A percentile compares a stretch with the other conserved stretches of the same genome.
phyloP scores from a whole-genome alignment of 2,888 invertebrate species.

The Spodoptera exigua region DNA sequence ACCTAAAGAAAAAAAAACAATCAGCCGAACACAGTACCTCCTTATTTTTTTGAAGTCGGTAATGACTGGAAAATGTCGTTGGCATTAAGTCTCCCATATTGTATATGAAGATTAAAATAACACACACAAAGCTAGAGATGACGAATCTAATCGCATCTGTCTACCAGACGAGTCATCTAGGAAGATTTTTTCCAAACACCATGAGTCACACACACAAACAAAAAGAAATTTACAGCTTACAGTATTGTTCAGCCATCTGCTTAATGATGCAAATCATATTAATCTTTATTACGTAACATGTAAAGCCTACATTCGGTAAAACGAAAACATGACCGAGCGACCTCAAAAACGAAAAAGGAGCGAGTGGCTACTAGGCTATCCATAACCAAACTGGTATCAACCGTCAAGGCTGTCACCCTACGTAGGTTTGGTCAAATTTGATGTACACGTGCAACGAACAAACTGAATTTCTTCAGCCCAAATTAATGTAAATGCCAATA shows the following conservation, averaged over 20 bases:
- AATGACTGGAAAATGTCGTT: too few relatives aligned
- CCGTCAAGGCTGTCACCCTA: constrained; percentile 52
- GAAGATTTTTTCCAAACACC: constrained; percentile 20
- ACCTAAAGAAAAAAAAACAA: too few relatives aligned
- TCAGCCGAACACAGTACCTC: too few relatives aligned
- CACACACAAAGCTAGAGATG: constrained; percentile 10
- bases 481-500: constrained; percentile 13
- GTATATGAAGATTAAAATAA: too few relatives aligned
- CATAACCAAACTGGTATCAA: constrained; percentile 58
- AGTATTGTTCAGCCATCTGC: constrained; percentile 13
- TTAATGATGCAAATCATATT: constrained; percentile 14
- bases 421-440: constrained; percentile 34
- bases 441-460: constrained; percentile 17
- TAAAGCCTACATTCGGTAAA: constrained; percentile 31
- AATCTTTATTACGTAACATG: constrained; percentile 23
- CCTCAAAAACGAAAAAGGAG: constrained; percentile 62
- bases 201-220: constrained; percentile 18
- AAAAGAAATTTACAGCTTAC: constrained; percentile 8
- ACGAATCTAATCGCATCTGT: constrained; percentile 14
- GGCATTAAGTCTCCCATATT: too few relatives aligned
- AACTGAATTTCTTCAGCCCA: constrained; percentile 1
- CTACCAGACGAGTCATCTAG: constrained; percentile 15
- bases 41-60: too few relatives aligned
- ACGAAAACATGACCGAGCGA: constrained; percentile 32
- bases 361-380: constrained; percentile 48